Conservation (phyloP, 2,113 vertebrate species). For the Larimichthys crocea region DNA sequence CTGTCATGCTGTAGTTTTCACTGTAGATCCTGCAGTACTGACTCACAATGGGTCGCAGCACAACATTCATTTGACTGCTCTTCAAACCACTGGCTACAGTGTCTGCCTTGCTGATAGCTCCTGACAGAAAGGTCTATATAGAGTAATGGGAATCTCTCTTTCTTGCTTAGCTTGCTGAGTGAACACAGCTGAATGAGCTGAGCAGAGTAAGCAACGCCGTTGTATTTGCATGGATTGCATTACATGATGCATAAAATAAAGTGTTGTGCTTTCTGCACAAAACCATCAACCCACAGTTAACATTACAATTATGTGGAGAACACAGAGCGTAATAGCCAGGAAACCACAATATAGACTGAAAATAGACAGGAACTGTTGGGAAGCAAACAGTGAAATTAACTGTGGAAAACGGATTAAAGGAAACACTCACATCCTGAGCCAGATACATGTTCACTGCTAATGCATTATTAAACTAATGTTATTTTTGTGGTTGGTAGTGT, state of each 20-base stretch:
- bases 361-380: too few relatives aligned
- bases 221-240: slow-evolving; percentile 18
- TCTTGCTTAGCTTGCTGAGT: slow-evolving; percentile 32
- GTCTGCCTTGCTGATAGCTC: slow-evolving; percentile 29
- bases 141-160: slow-evolving; percentile 26
- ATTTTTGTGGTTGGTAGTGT: too few relatives aligned
- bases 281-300: slow-evolving; percentile 13
- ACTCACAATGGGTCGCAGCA: neutral
- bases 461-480: too few relatives aligned
- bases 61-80: slow-evolving; percentile 27
- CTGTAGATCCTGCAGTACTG: neutral
- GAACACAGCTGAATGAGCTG: slow-evolving; percentile 26
- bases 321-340: neutral
- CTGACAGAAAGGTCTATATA: slow-evolving; percentile 39
- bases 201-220: neutral
- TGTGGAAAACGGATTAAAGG: too few relatives aligned
- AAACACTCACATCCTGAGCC: too few relatives aligned
- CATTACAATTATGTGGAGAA: slow-evolving; percentile 3
- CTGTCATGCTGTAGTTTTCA: neutral
- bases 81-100: slow-evolving; percentile 18
- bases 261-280: slow-evolving; percentile 11
- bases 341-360: neutral
- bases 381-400: too few relatives aligned
- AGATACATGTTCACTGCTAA: too few relatives aligned
- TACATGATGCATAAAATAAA: slow-evolving; percentile 32